phyloP scores from a whole-genome alignment of 1,140 invertebrate genomes.

The Drosophila mayri region DNA sequence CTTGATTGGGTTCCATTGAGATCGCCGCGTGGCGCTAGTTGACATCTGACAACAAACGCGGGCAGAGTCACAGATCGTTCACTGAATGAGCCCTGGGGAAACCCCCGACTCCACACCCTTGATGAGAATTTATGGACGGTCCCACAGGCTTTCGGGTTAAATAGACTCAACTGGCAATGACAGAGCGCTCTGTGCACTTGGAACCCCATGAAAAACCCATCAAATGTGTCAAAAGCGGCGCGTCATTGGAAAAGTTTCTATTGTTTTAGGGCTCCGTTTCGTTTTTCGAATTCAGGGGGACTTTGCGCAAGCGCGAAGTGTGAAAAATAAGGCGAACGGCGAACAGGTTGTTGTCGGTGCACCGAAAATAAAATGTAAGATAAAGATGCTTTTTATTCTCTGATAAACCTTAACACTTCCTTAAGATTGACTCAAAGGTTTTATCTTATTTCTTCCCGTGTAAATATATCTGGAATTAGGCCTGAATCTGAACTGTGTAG shows the following conservation, averaged over 20 bases:
- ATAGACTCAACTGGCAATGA: constrained; percentile 51
- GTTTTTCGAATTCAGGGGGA: constrained; percentile 20
- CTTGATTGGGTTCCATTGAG: constrained; percentile 74
- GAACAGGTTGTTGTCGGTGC: constrained; percentile 47
- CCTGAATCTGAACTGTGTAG: constrained; percentile 24
- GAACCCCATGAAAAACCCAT: constrained; percentile 47
- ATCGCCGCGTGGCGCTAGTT: constrained; percentile 77
- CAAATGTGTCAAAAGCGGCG: constrained; percentile 67
- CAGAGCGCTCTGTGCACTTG: constrained; percentile 21
- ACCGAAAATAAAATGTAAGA: background rate
- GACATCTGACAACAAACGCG: constrained; percentile 70
- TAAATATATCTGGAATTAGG: constrained; percentile 22
- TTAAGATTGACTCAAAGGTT: background rate
- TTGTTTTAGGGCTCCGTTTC: constrained; percentile 31
- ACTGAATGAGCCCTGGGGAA: constrained; percentile 7
- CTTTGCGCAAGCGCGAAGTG: constrained; percentile 63
- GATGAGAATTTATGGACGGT: constrained; percentile 76
- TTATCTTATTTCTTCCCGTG: background rate
- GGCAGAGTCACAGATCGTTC: constrained; percentile 29
- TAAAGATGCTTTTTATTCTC: background rate
- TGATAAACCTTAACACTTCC: background rate
- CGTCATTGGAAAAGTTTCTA: constrained; percentile 60
- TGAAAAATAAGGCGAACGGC: constrained; percentile 57
- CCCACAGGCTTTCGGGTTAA: constrained; percentile 52
- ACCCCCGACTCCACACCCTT: constrained; percentile 40